A percentile compares a stretch with the other conserved stretches of the same genome.
phyloP scores from a whole-genome alignment of 2,797 vertebrate genomes.

The Petrocephalus sullivani region DNA sequence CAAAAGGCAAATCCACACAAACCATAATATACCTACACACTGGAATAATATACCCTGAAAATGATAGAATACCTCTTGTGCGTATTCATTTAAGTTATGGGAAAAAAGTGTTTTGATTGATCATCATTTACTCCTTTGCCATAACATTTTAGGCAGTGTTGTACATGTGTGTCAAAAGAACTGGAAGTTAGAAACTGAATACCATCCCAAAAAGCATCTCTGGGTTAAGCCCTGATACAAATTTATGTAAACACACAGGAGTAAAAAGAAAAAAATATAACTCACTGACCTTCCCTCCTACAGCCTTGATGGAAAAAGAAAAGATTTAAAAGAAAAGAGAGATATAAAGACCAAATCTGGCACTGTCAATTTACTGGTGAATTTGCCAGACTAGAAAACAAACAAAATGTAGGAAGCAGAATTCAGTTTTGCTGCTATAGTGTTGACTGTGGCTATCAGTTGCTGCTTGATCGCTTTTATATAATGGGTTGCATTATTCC shows the following conservation, averaged over 20 bases:
- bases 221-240: not conserved
- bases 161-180: not conserved
- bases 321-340: not conserved
- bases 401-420: not conserved
- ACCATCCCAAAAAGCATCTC: not conserved
- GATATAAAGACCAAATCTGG: not conserved
- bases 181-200: not conserved
- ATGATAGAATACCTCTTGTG: slow-evolving; percentile 29
- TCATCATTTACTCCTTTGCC: slow-evolving; percentile 22
- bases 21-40: not conserved
- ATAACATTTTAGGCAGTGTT: slow-evolving; percentile 17
- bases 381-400: not conserved
- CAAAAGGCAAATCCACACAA: not conserved
- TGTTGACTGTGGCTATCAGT: not conserved
- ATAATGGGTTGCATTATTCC: not conserved
- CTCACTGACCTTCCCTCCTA: not conserved
- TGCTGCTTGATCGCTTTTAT: not conserved
- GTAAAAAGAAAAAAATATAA: not conserved
- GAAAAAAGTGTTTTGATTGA: not conserved
- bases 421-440: not conserved
- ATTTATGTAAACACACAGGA: not conserved
- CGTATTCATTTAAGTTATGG: not conserved
- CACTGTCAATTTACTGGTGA: not conserved
- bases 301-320: slow-evolving; percentile 1
- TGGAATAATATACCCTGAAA: slow-evolving; percentile 11